Evolutionary conservation across 1,140 invertebrate genomes (phyloP).

Genomic region (Pseudomyrmex sp.): DNA sequence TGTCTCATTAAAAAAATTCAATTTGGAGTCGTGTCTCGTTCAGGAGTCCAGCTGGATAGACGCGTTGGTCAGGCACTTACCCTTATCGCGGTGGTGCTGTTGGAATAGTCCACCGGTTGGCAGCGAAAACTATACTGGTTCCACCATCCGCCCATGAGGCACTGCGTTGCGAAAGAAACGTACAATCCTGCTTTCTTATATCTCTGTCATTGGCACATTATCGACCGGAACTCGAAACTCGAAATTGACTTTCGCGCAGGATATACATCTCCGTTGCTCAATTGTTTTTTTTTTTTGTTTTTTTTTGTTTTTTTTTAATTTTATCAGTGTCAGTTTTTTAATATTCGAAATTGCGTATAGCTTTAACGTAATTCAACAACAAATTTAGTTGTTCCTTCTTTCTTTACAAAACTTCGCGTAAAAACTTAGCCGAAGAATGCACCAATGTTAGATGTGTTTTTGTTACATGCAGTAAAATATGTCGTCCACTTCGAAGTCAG

Average conservation of each 20-base stretch:
- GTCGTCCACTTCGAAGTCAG: background rate
- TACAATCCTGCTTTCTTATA: slow-evolving; percentile 37
- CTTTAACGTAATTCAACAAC: too few species aligned
- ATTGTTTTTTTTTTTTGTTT: too few species aligned
- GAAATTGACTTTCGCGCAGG: too few species aligned
- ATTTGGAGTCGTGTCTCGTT: slow-evolving; percentile 43
- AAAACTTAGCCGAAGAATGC: slow-evolving; percentile 11
- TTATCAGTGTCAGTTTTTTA: too few species aligned
- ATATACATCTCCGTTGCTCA: too few species aligned
- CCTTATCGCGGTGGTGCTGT: slow-evolving; percentile 90
- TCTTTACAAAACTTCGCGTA: background rate
- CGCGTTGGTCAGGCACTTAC: slow-evolving; percentile 87
- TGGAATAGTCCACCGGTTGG: slow-evolving; percentile 94
- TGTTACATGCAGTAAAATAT: background rate
- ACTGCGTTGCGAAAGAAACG: slow-evolving; percentile 84
- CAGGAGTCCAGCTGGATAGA: slow-evolving; percentile 55
- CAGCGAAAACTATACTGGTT: slow-evolving; percentile 93
- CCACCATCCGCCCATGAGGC: slow-evolving; percentile 91
- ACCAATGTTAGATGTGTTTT: slow-evolving; percentile 20
- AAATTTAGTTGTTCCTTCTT: background rate
- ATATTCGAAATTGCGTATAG: too few species aligned
- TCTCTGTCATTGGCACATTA: background rate
- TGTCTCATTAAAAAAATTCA: too few species aligned
- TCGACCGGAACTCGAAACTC: slow-evolving; percentile 8
- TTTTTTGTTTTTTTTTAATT: too few species aligned